Conservation (phyloP, 37 sponge, comb jelly and placozoan species). For the Hexactinellida sp. region DNA sequence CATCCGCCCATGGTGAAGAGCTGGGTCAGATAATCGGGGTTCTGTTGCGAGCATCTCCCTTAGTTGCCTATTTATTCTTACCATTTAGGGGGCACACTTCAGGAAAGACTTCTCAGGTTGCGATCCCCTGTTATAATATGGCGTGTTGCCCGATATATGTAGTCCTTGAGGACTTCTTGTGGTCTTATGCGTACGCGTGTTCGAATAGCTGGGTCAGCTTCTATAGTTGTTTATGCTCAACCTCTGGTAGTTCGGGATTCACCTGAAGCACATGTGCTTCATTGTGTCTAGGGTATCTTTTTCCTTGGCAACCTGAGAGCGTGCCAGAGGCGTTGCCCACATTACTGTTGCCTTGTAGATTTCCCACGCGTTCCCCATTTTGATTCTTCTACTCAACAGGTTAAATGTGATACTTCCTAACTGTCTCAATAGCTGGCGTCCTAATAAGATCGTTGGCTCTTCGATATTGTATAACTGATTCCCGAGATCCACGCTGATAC, state of each 20-base stretch:
- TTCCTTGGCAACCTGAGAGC: neutral
- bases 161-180: neutral
- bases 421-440: too few species aligned
- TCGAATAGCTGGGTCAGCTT: neutral
- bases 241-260: neutral
- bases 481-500: neutral
- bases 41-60: neutral
- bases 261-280: neutral
- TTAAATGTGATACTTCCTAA: neutral
- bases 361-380: neutral
- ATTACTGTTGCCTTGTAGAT: neutral
- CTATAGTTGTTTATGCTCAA: neutral
- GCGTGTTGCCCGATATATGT: neutral
- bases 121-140: neutral
- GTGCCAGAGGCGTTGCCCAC: neutral
- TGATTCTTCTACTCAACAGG: neutral
- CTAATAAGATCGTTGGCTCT: neutral
- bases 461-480: neutral
- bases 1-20: constrained; percentile 9
- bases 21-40: neutral
- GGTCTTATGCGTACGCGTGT: neutral
- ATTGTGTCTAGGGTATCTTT: neutral
- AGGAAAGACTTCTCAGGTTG: neutral
- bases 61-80: too few species aligned
- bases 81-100: neutral